These are phyloP conservation scores for Sericinus montela DNA, from an alignment of 2,888 invertebrate genomes.

Conservation along the genomic window DNA sequence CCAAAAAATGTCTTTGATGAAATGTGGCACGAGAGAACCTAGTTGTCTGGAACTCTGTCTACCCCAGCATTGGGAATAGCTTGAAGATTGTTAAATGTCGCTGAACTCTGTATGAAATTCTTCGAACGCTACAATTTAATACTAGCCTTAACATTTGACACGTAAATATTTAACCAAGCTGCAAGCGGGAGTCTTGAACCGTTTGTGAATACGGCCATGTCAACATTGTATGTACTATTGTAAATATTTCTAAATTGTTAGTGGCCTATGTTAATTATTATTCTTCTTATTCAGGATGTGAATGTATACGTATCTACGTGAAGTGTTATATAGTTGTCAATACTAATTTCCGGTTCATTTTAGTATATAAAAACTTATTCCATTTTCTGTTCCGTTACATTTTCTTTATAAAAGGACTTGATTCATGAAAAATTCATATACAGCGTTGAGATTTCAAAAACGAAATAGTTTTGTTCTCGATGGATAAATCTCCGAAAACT, in stretches of 20 bases:
- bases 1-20: too few relatives aligned
- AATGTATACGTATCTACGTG: not conserved
- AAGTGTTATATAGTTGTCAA: not conserved
- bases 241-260: constrained; percentile 16
- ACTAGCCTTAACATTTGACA: constrained; percentile 44
- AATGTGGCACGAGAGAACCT: too few relatives aligned
- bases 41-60: too few relatives aligned
- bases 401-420: too few relatives aligned
- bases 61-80: too few relatives aligned
- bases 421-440: too few relatives aligned
- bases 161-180: constrained; percentile 31
- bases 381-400: too few relatives aligned
- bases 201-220: constrained; percentile 21
- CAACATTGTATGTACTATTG: constrained; percentile 18
- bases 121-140: constrained; percentile 36
- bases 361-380: too few relatives aligned
- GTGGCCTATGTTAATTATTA: not conserved
- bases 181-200: constrained; percentile 22
- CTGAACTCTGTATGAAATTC: constrained; percentile 24
- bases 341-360: not conserved
- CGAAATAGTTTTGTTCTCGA: too few relatives aligned
- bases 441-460: too few relatives aligned
- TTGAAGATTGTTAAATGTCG: constrained; percentile 14
- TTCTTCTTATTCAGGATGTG: not conserved
- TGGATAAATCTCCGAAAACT: too few relatives aligned